These are phyloP conservation scores for Bradypodion ventrale DNA, from an alignment of 2,797 vertebrate species.

Conservation along the genomic window DNA sequence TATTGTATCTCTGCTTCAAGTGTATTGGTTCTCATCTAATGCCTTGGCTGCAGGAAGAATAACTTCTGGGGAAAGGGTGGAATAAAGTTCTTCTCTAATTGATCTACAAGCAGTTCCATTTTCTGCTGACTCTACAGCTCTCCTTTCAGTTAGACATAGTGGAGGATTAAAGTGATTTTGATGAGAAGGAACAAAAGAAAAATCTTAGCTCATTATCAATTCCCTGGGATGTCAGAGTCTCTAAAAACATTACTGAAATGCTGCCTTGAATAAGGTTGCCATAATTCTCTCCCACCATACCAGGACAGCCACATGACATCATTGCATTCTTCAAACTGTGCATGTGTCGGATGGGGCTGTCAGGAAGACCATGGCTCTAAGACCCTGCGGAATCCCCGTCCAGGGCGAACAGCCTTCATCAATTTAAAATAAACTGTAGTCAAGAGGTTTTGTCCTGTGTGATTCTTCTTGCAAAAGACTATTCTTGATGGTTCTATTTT, in stretches of 20 bases:
- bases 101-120: conserved; percentile 49
- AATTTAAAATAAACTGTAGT: too few species aligned
- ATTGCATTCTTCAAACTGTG: too few species aligned
- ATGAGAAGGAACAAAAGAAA: conserved; percentile 34
- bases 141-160: conserved; percentile 35
- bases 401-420: too few species aligned
- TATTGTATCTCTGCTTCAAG: conserved; percentile 47
- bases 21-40: conserved; percentile 20
- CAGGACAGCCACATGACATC: too few species aligned
- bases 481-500: too few species aligned
- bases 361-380: too few species aligned
- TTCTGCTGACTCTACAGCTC: conserved; percentile 42
- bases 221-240: conserved; percentile 37
- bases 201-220: conserved; percentile 44
- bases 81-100: conserved; percentile 51
- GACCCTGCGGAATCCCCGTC: too few species aligned
- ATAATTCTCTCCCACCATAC: too few species aligned
- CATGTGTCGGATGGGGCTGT: too few species aligned
- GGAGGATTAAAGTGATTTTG: conserved; percentile 32
- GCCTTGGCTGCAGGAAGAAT: conserved; percentile 35
- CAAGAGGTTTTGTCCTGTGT: too few species aligned
- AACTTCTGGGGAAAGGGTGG: conserved; percentile 47
- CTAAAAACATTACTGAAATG: conserved; percentile 6
- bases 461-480: too few species aligned
- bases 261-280: too few species aligned